phyloP scores from a whole-genome alignment of 2,113 vertebrate genomes.

The Excalfactoria chinensis region DNA sequence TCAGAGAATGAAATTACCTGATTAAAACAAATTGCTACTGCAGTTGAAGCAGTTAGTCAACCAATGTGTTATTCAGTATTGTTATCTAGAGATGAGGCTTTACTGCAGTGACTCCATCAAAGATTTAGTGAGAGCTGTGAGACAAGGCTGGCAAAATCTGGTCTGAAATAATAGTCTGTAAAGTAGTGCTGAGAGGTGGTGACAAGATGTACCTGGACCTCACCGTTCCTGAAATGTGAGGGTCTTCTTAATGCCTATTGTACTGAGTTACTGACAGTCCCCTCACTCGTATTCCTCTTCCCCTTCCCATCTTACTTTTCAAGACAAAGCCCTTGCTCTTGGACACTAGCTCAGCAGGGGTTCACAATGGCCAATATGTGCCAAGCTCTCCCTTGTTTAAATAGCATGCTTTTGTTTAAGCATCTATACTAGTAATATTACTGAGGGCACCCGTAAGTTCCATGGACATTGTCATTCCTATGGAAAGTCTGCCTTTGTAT shows the following conservation, averaged over 20 bases:
- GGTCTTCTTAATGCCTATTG: background rate
- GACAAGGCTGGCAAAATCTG: background rate
- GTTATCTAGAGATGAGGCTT: background rate
- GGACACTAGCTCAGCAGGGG: background rate
- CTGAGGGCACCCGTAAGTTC: background rate
- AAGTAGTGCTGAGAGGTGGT: background rate
- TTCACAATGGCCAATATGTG: background rate
- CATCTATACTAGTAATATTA: background rate
- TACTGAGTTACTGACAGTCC: background rate
- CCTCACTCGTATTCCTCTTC: background rate
- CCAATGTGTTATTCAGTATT: background rate
- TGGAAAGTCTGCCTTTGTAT: background rate
- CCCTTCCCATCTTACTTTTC: background rate
- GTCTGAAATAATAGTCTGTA: background rate
- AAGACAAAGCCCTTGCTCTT: background rate
- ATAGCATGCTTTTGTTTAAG: background rate
- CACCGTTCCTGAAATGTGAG: background rate
- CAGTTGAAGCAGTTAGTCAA: conserved; percentile 8
- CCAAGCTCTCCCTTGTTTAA: background rate
- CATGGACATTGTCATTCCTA: background rate
- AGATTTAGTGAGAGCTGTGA: background rate
- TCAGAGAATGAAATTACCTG: conserved; percentile 38
- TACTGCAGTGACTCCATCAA: background rate
- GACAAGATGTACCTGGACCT: background rate
- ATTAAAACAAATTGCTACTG: conserved; percentile 32